Evolutionary conservation across 1,140 invertebrate genomes (phyloP), one percentile per base, ranked within the genome.

Genomic region (Leptinotarsa lineolata): DNA sequence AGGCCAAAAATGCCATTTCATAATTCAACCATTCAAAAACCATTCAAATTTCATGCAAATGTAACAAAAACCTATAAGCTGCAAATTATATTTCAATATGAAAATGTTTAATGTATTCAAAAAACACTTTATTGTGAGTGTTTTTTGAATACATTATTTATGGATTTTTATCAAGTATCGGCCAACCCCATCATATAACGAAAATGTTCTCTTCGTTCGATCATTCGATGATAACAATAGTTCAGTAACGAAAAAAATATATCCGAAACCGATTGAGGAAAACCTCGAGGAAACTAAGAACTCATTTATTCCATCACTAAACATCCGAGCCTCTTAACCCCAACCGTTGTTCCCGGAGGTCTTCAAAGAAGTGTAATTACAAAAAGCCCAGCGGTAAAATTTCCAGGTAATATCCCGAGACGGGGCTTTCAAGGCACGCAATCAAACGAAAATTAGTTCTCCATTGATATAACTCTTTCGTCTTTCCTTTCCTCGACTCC

Each of bases 371-470:
- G 48, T 54, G 48, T 54, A 54, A 54, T 54, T 54, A 54, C 30
- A 39, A 54, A 54, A 18, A 54, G 48, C 48, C n/a, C n/a, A 18
- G 48, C 48, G 48, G n/a, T 54, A 54, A 54, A 54, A 54, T 54
- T 54, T 54, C 48, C 48, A 54, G 48, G 48, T 54, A 54, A 54
- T 54, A 54, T 54, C 48, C 48, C 48, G 48, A 18, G 48, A 54
- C 48, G 16, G n/a, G n/a, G 48, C 48, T 54, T 54, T n/a, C 48
- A 54, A 54, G 48, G n/a, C 4, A 54, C 15, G 48, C 48, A 54
- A 54, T 54, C 48, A 54, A 54, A 54, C 15, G 48, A 54, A 54
- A 54, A 54, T 54, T 54, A 54, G 48, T 54, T 54, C 48, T 54
- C 48, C 48, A 54, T 54, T 54, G 48, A 54, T 54, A 39, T 39